Evolutionary conservation across 2,888 invertebrate genomes (phyloP), one percentile per base, ranked within the genome.

Genomic region (Sthenelais limicola): DNA sequence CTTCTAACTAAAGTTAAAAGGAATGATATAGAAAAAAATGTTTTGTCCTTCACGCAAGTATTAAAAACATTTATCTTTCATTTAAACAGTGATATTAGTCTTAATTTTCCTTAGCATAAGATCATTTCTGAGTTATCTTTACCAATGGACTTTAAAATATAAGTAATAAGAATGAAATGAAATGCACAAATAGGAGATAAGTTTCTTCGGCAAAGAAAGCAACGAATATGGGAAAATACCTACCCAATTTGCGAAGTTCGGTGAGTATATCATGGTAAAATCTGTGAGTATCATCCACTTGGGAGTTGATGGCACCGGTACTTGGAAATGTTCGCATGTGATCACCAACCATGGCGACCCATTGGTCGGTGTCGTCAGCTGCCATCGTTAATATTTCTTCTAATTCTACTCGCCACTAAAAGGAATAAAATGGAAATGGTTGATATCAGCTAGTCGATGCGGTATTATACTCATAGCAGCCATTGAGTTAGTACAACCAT

Each of bases 311-410:
- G 43, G 94, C 93, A 33, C 96, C 96, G 0, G 93, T 92, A 0
- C 94, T 92, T 0, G 98, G 97, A 86, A 94, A 96, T 0, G 96
- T 95, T 87, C 95, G 95, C 90, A 98, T 93, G 78, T 96, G 94
- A 89, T 98, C 97, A 1, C 95, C 97, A 78, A 98, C 90, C 95
- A 97, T 97, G 4, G 96, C 94, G 43, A 98, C 98, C 98, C 98
- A 98, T 81, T 97, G 91, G 87, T 98, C 98, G 12, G 95, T 94
- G 89, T 98, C 97, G 76, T 86, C 84, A 3, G 93, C 93, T 7
- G 97, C 98, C 79, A 97, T 94, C 88, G 96, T 95, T 80, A 98
- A 91, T 78, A 98, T 97, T 86, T 97, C 96, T 86, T 97, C 96
- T 83, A 98, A 88, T 88, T 97, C 97, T 79, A 91, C 90, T 88